Base-by-base conservation (phyloP, 2,113 vertebrate genomes). In the Ploceus nigricollis region DNA sequence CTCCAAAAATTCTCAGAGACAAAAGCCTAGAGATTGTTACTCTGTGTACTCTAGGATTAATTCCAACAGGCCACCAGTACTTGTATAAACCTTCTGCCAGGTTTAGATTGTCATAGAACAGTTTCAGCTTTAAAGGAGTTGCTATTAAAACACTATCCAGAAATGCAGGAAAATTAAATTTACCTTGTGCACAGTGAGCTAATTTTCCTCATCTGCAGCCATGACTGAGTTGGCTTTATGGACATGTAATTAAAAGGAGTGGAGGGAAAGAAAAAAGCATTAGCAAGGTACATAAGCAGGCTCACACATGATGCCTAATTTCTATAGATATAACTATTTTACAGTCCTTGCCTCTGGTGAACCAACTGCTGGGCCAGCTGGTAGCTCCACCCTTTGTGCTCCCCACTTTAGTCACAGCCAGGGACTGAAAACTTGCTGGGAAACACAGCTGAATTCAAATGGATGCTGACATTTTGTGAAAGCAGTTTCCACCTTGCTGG, bases 281-380 rank as follows among this genome's bases (percentile, higher is more conserved):
- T 75, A 90, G 45, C 54, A 87, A 90, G 40, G 70, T 53, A 87
- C 65, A 58, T 68, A 78, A 91, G 51, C 61, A 85, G 47, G 33
- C 47, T 79, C 47, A 58, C 42, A 66, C 4, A 44, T 0, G 10
- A 57, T 42, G n/a, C 13, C 37, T 76, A 7, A 40, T 73, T 88
- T 94, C 86, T 58, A 63, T 6, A 90, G 45, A 88, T 53, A 23
- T 72, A 90, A 57, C 66, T 88, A 24, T 88, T 95, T 94, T 83
- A 80, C 14, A 92, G 63, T 30, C 64, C 50, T 84, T 11, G 39
- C 68, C 63, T 70, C 82, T 63, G 71, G 58, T 69, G 66, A 88
- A 39, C 53, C 88, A 96, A 76, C 79, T 97, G 90, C 66, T 65
- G 57, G 23, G 42, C 75, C 88, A 96, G 88, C 82, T 96, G 92